A percentile compares a stretch with the other conserved stretches of the same genome.
Conservation (phyloP, 2,797 vertebrate genomes). For the Denticeps clupeoides region DNA sequence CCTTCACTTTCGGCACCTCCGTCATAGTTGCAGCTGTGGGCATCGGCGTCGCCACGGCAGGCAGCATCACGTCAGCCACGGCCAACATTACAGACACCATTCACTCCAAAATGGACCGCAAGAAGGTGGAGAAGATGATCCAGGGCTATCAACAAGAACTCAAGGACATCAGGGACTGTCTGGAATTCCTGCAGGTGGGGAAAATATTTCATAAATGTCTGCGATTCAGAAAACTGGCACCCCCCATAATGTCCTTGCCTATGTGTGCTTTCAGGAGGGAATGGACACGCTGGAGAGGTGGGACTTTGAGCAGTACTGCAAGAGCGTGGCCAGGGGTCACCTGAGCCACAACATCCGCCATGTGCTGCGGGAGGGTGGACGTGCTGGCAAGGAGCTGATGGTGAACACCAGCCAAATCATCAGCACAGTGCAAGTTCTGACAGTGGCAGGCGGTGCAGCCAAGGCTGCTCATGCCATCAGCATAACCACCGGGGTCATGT, state of each 20-base stretch:
- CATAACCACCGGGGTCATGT: slow-evolving; percentile 56
- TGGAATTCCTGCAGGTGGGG: slow-evolving; percentile 59
- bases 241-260: neutral
- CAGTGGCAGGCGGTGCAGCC: slow-evolving; percentile 50
- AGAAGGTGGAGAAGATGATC: slow-evolving; percentile 63
- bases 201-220: no score
- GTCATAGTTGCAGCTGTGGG: slow-evolving; percentile 63
- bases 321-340: slow-evolving; percentile 53
- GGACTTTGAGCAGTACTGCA: slow-evolving; percentile 56
- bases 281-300: slow-evolving; percentile 54
- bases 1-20: slow-evolving; percentile 58
- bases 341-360: slow-evolving; percentile 60
- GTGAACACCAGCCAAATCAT: slow-evolving; percentile 58
- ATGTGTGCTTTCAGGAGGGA: slow-evolving; percentile 40
- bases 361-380: slow-evolving; percentile 60
- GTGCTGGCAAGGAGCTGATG: slow-evolving; percentile 54
- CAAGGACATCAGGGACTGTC: slow-evolving; percentile 54
- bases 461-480: slow-evolving; percentile 58
- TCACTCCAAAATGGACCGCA: slow-evolving; percentile 57
- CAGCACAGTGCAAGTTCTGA: slow-evolving; percentile 55
- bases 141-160: slow-evolving; percentile 56
- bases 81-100: slow-evolving; percentile 63
- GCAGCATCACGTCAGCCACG: slow-evolving; percentile 52
- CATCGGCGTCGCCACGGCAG: slow-evolving; percentile 55
- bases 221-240: no score